Percentiles rank a stretch among this genome's conserved stretches.
Evolutionary conservation across 2,113 vertebrate species (phyloP).

Genomic region (Arothron firmamentum): DNA sequence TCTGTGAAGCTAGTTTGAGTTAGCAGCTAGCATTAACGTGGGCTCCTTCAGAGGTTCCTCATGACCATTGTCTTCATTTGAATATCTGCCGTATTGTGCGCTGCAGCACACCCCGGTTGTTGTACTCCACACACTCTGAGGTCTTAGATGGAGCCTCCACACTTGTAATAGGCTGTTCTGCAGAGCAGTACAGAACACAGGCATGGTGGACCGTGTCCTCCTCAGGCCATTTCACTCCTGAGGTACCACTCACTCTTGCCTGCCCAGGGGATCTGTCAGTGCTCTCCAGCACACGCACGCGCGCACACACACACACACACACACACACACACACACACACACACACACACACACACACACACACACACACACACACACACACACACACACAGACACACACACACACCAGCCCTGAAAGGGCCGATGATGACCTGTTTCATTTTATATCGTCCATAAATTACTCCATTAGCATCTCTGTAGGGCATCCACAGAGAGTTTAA

Average conservation of each 20-base stretch:
- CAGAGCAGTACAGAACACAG: constrained; percentile 39
- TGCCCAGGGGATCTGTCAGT: constrained; percentile 37
- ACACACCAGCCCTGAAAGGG: constrained; percentile 18
- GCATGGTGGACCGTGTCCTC: constrained; percentile 55
- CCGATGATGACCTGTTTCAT: constrained; percentile 65
- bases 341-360: constrained; percentile 18
- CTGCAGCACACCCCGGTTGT: constrained; percentile 1
- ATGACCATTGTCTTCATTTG: constrained; percentile 21
- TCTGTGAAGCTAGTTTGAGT: background rate
- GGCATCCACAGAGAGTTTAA: constrained; percentile 34
- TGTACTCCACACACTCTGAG: constrained; percentile 19
- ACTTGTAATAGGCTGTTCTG: constrained; percentile 32
- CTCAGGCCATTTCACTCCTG: constrained; percentile 69
- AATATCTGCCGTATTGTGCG: constrained; percentile 1
- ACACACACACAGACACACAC: constrained; percentile 20
- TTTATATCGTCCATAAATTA: constrained; percentile 72
- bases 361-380: constrained; percentile 10
- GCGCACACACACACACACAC: constrained; percentile 13
- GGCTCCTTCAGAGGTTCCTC: background rate
- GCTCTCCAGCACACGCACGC: constrained; percentile 21
- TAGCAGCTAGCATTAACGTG: constrained; percentile 3
- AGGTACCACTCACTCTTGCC: constrained; percentile 37
- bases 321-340: constrained; percentile 15
- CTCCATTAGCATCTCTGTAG: constrained; percentile 64
- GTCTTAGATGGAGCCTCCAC: constrained; percentile 26